Base-by-base conservation (phyloP, 2,113 vertebrate species). In the Sinocyclocheilus maitianheensis region DNA sequence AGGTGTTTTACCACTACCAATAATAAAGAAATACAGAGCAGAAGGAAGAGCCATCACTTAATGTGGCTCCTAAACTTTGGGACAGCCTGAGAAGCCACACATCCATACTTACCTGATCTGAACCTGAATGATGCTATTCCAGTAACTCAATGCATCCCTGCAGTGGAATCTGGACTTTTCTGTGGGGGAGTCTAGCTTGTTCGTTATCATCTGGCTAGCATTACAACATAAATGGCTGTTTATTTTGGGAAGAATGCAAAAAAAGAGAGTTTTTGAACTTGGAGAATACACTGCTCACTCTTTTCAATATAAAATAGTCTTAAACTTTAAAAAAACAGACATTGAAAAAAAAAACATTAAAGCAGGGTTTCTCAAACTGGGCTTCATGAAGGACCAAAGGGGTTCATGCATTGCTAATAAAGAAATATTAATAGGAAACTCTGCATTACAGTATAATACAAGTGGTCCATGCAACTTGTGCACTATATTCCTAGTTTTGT, bases 1-100 rank as follows among this genome's bases (percentile, higher is more conserved):
- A 63, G 43, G 60, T 53, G 80, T 82, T 82, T 48, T 80, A 58
- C 18, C 43, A 30, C 63, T 10, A 69, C 3, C 26, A 69, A 48
- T 82, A 30, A 82, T 67, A 11, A 24, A 10, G 13, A 82, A 69
- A 69, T 51, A 20, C 43, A 67, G 14, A 82, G 63, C 63, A 65
- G 78, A 46, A 14, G 13, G 60, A 40, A 43, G 22, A 63, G 22
- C 3, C 7, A 16, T 37, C 79, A 26, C 60, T 20, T 65, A 5
- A 65, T 53, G 18, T 34, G 40, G 63, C 62, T 69, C 24, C n/a
- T 82, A 63, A 65, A 48, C 12, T 81, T 81, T 43, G 37, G 58
- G 46, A 81, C 37, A 48, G 40, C 40, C 22, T 26, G 22, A 81
- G 22, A 43, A 63, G 11, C 30, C 53, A 60, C 20, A 79, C 30